phyloP scores from a whole-genome alignment of 2,888 invertebrate species.

The Zygogramma bicolorata region DNA sequence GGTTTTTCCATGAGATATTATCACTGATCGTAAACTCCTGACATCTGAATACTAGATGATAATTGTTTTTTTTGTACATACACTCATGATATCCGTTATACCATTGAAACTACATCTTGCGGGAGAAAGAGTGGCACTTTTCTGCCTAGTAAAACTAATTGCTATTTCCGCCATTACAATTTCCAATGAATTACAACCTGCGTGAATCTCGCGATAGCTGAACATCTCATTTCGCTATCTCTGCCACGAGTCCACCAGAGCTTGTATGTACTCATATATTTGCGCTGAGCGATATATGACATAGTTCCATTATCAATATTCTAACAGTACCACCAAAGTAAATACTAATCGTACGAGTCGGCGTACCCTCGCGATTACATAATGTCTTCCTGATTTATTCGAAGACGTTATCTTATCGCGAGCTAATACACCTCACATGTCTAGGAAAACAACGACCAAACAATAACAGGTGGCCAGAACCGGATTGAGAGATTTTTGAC shows the following conservation, averaged over 20 bases:
- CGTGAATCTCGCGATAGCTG: not conserved
- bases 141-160: no score
- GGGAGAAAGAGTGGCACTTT: no score
- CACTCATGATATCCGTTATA: no score
- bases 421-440: conserved; percentile 1
- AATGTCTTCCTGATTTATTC: conserved; percentile 17
- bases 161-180: not conserved
- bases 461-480: conserved; percentile 7
- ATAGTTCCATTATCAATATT: conserved; percentile 7
- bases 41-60: no score
- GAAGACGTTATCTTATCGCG: conserved; percentile 18
- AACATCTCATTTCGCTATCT: not conserved
- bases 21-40: no score
- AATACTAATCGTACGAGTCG: not conserved
- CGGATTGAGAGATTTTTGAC: not conserved
- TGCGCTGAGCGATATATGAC: not conserved
- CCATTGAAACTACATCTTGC: no score
- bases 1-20: no score
- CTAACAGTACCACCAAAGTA: conserved; percentile 12
- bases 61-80: no score
- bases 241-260: not conserved
- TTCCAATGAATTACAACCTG: not conserved
- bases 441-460: conserved; percentile 17
- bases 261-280: not conserved
- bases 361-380: conserved; percentile 9